phyloP scores from a whole-genome alignment of 1,140 invertebrate genomes.

The Elymnias hypermnestra region DNA sequence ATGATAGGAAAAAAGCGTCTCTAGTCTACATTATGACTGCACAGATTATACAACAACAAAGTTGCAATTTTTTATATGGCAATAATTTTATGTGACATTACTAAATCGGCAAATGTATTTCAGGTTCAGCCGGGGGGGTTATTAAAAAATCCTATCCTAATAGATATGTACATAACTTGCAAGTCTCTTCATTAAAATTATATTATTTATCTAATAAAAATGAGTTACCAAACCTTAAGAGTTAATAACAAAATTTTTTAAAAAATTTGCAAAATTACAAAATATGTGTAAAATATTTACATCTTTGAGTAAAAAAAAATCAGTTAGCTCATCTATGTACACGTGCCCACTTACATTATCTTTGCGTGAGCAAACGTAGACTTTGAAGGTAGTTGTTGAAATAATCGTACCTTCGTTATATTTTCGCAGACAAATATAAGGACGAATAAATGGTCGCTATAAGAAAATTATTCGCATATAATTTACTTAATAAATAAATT shows the following conservation, averaged over 20 bases:
- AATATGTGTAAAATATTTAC: slow-evolving; percentile 71
- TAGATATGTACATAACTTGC: slow-evolving; percentile 72
- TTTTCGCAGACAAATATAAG: slow-evolving; percentile 3
- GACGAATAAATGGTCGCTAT: neutral
- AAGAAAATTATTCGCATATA: neutral
- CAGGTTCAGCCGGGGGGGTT: too few species aligned
- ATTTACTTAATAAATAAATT: slow-evolving; percentile 6
- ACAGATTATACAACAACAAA: too few species aligned
- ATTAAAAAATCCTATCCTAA: slow-evolving; percentile 62
- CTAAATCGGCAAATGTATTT: too few species aligned
- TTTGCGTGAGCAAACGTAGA: neutral
- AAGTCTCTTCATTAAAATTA: slow-evolving; percentile 67
- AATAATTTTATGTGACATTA: too few species aligned
- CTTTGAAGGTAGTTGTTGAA: neutral
- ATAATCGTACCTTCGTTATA: neutral
- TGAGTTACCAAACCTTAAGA: slow-evolving; percentile 58
- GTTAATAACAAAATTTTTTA: slow-evolving; percentile 53
- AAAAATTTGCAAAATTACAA: slow-evolving; percentile 66
- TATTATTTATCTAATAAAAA: slow-evolving; percentile 47
- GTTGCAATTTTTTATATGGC: too few species aligned
- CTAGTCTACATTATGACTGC: too few species aligned
- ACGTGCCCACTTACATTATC: neutral
- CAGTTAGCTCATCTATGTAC: neutral
- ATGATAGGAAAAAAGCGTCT: too few species aligned
- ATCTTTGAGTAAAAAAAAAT: slow-evolving; percentile 47